phyloP scores from a whole-genome alignment of 2,113 vertebrate genomes.

The Misgurnus mizolepis region DNA sequence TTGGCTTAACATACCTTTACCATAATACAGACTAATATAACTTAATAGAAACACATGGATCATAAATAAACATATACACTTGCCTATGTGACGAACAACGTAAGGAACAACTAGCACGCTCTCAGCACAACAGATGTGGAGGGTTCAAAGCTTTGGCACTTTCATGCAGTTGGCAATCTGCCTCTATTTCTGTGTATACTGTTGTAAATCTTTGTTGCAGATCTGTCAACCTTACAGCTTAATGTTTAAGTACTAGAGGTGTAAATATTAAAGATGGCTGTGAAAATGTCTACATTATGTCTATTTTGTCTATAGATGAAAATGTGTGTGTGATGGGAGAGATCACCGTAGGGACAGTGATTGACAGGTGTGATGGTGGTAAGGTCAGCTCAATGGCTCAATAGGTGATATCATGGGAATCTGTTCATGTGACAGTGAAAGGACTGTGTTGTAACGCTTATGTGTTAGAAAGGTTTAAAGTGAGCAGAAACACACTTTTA shows the following conservation, averaged over 20 bases:
- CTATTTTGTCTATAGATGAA: not conserved
- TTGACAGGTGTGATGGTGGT: constrained; percentile 49
- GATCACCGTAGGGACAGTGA: constrained; percentile 49
- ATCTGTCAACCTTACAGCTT: too few species aligned
- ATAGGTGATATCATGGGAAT: constrained; percentile 53
- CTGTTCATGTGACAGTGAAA: constrained; percentile 35
- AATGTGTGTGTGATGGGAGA: constrained; percentile 1
- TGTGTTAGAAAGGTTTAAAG: not conserved
- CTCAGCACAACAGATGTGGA: too few species aligned
- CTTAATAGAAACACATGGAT: not conserved
- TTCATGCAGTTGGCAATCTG: too few species aligned
- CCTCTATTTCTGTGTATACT: too few species aligned
- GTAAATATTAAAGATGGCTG: not conserved
- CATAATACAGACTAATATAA: not conserved
- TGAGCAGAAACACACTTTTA: not conserved
- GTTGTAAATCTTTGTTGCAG: too few species aligned
- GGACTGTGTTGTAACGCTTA: constrained; percentile 29
- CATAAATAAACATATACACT: not conserved
- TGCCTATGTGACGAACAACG: not conserved
- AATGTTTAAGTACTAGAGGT: not conserved
- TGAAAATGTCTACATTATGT: not conserved
- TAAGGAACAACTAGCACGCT: not conserved
- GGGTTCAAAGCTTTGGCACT: too few species aligned
- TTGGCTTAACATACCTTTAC: not conserved
- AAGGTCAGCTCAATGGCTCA: constrained; percentile 39